Base-by-base conservation (phyloP, 2,797 vertebrate species). In the Myotis findleyi region DNA sequence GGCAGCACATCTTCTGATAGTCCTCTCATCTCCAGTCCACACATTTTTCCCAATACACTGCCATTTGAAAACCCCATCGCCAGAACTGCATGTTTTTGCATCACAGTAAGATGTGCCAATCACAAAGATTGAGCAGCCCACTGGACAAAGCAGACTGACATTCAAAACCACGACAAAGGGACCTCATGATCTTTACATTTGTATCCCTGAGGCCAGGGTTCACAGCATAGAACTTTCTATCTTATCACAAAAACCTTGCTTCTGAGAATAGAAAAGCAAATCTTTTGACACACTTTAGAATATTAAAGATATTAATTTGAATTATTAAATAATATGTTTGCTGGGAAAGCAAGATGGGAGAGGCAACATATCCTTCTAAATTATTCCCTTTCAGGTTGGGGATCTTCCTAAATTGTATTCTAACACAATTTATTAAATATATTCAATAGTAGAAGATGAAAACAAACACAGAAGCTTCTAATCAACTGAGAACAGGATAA, bases 251-350 rank as follows among this genome's bases (percentile, higher is more conserved):
- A 91, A 49, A 64, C 3, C 30, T 89, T 83, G 68, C 51, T 95
- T 95, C 66, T 95, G 89, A 94, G 64, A 90, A 95, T 82, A 81
- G n/a, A 69, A 95, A 97, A 95, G 59, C 5, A 84, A 97, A 93
- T 72, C 88, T 96, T 93, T 87, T 85, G 92, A 96, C 55, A 27
- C 53, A 30, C 38, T 33, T 77, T 64, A 64, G 25, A 87, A 95
- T n/a, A 4, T 17, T 94, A 87, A 96, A 9, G 71, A 94, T 72
- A 16, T 49, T 95, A 51, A n/a, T 27, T 18, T 3, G 47, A 82
- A 75, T 41, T 82, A 73, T 84, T 76, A 72, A 68, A 16, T 41
- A 53, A 71, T 79, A 9, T 13, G 4, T 33, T 25, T 80, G 7
- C 1, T 64, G 84, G 41, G 21, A 57, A 36, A 51, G 7, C 12